Evolutionary conservation across 35 echinoderm and acorn worm genomes (phyloP).

Genomic region (Heliocidaris erythrogramma): DNA sequence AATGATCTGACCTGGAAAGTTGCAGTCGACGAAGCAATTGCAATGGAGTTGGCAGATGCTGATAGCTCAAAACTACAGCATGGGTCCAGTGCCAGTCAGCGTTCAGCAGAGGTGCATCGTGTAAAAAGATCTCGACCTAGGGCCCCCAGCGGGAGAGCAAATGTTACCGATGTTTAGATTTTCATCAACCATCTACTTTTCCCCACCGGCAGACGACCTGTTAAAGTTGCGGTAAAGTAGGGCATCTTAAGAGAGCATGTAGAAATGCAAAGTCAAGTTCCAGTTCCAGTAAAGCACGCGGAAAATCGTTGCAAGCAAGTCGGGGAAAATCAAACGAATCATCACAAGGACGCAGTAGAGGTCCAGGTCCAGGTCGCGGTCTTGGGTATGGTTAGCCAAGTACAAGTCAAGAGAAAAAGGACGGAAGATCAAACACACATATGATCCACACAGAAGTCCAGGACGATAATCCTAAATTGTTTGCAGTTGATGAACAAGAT

Average conservation of each 20-base stretch:
- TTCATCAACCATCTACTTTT: neutral
- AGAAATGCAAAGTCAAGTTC: neutral
- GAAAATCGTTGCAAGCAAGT: neutral
- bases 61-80: neutral
- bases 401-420: slow-evolving; percentile 35
- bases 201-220: neutral
- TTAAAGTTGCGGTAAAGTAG: slow-evolving; percentile 35
- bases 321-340: neutral
- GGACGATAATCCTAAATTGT: slow-evolving; percentile 30
- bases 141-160: neutral
- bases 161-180: slow-evolving; percentile 46
- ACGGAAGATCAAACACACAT: slow-evolving; percentile 5
- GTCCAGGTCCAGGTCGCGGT: neutral
- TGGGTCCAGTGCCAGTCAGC: neutral
- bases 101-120: neutral
- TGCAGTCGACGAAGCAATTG: slow-evolving; percentile 30
- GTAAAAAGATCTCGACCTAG: neutral
- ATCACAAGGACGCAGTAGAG: neutral
- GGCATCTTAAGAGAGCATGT: slow-evolving; percentile 38
- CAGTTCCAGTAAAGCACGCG: neutral
- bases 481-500: slow-evolving; percentile 4
- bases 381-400: neutral
- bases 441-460: slow-evolving; percentile 17
- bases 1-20: slow-evolving; percentile 51
- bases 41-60: slow-evolving; percentile 26